A percentile compares a stretch with the other conserved stretches of the same genome.
Evolutionary conservation across 2,113 vertebrate genomes (phyloP).

Genomic region (Callopanchax toddi): DNA sequence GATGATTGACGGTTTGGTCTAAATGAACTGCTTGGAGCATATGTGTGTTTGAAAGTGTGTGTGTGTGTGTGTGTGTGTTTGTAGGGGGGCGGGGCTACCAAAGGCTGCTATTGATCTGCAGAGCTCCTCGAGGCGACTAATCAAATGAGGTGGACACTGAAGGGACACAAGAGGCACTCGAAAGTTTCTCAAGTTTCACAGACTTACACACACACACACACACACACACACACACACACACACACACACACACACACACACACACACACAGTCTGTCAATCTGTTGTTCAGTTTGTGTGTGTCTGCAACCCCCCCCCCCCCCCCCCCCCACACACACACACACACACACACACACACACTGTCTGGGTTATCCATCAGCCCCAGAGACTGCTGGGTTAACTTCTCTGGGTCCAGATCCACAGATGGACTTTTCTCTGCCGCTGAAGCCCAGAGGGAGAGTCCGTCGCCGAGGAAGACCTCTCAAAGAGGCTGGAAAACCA

Average conservation of each 20-base stretch:
- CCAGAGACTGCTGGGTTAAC: slow-evolving; percentile 59
- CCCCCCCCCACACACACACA: no score
- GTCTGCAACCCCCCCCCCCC: slow-evolving; percentile 23
- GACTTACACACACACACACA: not conserved
- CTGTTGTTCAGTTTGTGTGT: slow-evolving; percentile 41
- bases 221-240: not conserved
- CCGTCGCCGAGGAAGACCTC: slow-evolving; percentile 25
- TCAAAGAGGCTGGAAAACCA: slow-evolving; percentile 39
- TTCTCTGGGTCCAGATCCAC: slow-evolving; percentile 38
- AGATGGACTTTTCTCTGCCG: slow-evolving; percentile 62
- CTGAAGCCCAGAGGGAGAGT: slow-evolving; percentile 56
- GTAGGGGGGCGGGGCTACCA: slow-evolving; percentile 19
- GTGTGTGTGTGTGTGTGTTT: slow-evolving; percentile 23
- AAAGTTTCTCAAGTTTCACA: slow-evolving; percentile 74
- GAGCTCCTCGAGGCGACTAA: slow-evolving; percentile 68
- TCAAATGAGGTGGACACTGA: slow-evolving; percentile 67
- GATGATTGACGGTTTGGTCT: slow-evolving; percentile 68
- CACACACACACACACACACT: slow-evolving; percentile 24
- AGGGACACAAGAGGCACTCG: slow-evolving; percentile 54
- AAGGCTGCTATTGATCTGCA: slow-evolving; percentile 73
- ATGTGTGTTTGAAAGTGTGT: slow-evolving; percentile 12
- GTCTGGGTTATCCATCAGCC: slow-evolving; percentile 54
- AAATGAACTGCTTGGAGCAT: slow-evolving; percentile 55
- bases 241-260: not conserved
- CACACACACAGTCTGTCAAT: slow-evolving; percentile 31